phyloP scores from a whole-genome alignment of 2,888 invertebrate species.

The Hemaris fuciformis region DNA sequence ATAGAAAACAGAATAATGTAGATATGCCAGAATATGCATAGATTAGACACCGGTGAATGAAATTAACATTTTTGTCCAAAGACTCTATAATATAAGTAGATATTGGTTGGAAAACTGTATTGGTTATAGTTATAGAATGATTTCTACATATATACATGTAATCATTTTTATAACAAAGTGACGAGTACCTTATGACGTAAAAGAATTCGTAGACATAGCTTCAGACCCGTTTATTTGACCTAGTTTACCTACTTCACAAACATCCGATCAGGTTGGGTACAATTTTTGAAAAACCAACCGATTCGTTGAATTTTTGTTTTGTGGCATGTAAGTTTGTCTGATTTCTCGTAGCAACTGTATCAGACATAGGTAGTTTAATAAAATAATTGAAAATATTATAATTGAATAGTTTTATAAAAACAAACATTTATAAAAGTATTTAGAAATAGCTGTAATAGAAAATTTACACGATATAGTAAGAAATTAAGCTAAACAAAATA shows the following conservation, averaged over 20 bases:
- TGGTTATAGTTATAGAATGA: not conserved
- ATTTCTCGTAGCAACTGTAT: not conserved
- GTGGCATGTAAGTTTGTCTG: not conserved
- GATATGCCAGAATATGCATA: too few relatives aligned
- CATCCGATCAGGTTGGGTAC: not conserved
- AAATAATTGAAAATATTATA: not conserved
- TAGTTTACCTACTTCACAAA: not conserved
- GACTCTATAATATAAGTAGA: too few relatives aligned
- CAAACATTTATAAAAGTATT: not conserved
- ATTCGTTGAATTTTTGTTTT: not conserved
- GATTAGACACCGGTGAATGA: too few relatives aligned
- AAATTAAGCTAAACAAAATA: not conserved
- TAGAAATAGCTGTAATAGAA: not conserved
- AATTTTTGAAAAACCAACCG: not conserved
- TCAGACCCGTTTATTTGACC: not conserved
- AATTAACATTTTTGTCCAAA: too few relatives aligned
- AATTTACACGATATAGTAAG: not conserved
- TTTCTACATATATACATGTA: not conserved
- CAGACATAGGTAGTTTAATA: not conserved
- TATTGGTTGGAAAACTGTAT: not conserved
- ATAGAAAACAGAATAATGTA: too few relatives aligned
- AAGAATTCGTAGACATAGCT: not conserved
- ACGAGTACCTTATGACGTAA: not conserved
- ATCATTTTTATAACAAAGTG: not conserved
- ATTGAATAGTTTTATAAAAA: not conserved